Evolutionary conservation across 2,113 vertebrate genomes (phyloP).

Genomic region (Rhombomys opimus): DNA sequence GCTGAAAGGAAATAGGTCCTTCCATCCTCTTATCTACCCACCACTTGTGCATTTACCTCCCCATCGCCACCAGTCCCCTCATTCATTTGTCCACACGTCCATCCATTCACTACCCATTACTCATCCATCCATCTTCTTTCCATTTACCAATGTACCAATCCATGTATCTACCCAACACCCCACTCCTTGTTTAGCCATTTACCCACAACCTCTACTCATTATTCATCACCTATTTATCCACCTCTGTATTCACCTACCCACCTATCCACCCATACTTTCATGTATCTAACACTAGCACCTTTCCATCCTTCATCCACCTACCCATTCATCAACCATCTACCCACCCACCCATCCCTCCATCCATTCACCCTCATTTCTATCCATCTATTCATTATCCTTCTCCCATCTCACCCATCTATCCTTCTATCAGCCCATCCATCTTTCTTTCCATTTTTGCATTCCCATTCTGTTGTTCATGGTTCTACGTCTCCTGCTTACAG

Average conservation of each 20-base stretch:
- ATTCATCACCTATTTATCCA: too few relatives aligned
- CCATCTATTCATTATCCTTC: background rate
- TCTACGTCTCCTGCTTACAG: accelerated
- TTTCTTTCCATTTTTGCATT: background rate
- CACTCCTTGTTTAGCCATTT: background rate
- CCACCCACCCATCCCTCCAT: background rate
- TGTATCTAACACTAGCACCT: background rate
- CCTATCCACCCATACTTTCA: too few relatives aligned
- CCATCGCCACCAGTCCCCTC: background rate
- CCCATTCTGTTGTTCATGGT: background rate
- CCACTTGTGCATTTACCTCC: too few relatives aligned
- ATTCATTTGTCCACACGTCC: accelerated
- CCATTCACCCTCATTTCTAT: background rate
- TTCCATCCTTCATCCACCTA: background rate
- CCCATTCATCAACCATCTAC: too few relatives aligned
- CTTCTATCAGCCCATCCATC: accelerated
- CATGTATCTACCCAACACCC: background rate
- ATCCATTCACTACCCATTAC: accelerated
- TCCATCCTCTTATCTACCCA: background rate
- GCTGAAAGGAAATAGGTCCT: background rate
- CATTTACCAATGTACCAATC: background rate
- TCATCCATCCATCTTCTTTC: background rate
- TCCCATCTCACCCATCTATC: too few relatives aligned
- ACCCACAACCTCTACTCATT: too few relatives aligned
- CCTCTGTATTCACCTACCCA: background rate